These are phyloP conservation scores for Pelvicachromis taeniatus DNA, from an alignment of 2,113 vertebrate species.

Conservation along the genomic window DNA sequence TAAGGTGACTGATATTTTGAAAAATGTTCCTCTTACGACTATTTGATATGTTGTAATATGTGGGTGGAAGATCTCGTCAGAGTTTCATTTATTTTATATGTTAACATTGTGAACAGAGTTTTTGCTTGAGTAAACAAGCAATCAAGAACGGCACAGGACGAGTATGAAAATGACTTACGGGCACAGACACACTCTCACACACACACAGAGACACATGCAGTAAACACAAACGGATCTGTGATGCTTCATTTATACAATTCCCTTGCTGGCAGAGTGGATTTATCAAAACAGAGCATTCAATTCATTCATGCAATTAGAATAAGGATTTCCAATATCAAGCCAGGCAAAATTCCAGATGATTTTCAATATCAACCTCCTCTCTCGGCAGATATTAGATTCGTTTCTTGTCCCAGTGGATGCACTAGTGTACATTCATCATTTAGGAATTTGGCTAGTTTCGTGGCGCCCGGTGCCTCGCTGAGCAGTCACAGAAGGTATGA, in stretches of 20 bases:
- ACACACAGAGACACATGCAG: slow-evolving; percentile 4
- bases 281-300: slow-evolving; percentile 61
- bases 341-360: slow-evolving; percentile 64
- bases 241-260: slow-evolving; percentile 67
- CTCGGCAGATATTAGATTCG: slow-evolving; percentile 48
- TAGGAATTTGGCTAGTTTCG: slow-evolving; percentile 48
- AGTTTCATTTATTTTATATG: slow-evolving; percentile 49
- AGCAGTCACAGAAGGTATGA: slow-evolving; percentile 59
- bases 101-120: slow-evolving; percentile 46
- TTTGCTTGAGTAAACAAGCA: slow-evolving; percentile 60
- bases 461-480: slow-evolving; percentile 42
- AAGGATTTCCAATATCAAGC: slow-evolving; percentile 64
- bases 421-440: slow-evolving; percentile 66
- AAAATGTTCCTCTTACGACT: slow-evolving; percentile 33
- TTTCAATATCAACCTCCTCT: slow-evolving; percentile 59
- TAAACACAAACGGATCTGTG: slow-evolving; percentile 40
- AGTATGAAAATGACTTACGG: slow-evolving; percentile 53
- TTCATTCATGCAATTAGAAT: slow-evolving; percentile 72
- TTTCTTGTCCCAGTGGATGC: slow-evolving; percentile 51
- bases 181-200: background rate
- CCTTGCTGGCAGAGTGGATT: slow-evolving; percentile 52
- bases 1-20: slow-evolving; percentile 22
- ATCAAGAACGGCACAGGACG: slow-evolving; percentile 38
- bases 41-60: slow-evolving; percentile 48
- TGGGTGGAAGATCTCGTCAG: slow-evolving; percentile 39